Evolutionary conservation across 2,888 invertebrate species (phyloP), one percentile per base, ranked within the genome.

Genomic region (Tyria jacobaeae): DNA sequence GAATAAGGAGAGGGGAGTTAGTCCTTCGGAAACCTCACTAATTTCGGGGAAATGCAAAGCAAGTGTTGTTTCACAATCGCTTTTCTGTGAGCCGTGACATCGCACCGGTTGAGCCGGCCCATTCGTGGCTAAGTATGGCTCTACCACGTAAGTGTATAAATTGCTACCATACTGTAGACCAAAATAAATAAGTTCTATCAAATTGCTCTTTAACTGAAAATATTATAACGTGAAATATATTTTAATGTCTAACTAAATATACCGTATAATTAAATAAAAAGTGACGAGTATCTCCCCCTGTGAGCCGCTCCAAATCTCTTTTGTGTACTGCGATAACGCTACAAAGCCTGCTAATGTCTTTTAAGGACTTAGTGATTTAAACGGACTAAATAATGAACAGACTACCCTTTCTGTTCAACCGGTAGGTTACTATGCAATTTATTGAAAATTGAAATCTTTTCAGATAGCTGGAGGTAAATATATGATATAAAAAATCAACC

Each of bases 291-390:
- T 78, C 81, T 81, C 87, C 89, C 88, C 86, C 77, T 80, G 76
- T 78, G 81, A 78, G 78, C 72, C 73, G 75, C 81, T 82, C 80
- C 81, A 91, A 92, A 92, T 92, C 93, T 89, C 94, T 89, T 92
- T 94, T 94, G 93, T 94, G 90, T 90, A 84, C 85, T 80, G 83
- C 88, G 92, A 94, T 93, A 92, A 89, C 90, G 88, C 77, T 88
- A 92, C 94, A 94, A 93, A 94, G 93, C 91, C 84, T 86, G 87
- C 91, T 93, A 93, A 94, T 93, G 90, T 93, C 89, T 91, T 94
- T 94, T 92, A 93, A 92, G 94, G 93, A 93, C 94, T 94, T 93
- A 92, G 94, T 88, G 91, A 94, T 94, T 94, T 94, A 94, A 94
- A 94, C 92, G 90, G 94, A 93, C 94, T 94, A 90, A 89, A 91